A percentile compares a stretch with the other conserved stretches of the same genome.
These are phyloP conservation scores for Pachydiplax longipennis DNA, from an alignment of 2,888 invertebrate species.

Conservation along the genomic window DNA sequence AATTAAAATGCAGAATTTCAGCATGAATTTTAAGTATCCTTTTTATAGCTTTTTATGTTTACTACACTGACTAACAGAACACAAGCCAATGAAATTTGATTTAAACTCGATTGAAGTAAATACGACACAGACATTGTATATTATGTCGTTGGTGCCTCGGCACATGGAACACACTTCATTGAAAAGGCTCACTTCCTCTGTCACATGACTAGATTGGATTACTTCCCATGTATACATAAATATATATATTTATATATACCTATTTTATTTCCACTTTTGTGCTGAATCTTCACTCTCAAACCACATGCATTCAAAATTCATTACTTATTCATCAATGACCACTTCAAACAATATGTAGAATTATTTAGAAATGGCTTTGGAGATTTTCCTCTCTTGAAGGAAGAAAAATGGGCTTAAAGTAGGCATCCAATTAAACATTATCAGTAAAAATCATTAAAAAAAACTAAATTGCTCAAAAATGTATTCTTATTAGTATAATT, in stretches of 20 bases:
- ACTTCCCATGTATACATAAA: constrained; percentile 37
- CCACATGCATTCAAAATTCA: constrained; percentile 38
- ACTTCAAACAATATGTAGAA: constrained; percentile 41
- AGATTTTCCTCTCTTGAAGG: constrained; percentile 23
- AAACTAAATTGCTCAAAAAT: constrained; percentile 21
- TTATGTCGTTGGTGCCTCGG: constrained; percentile 40
- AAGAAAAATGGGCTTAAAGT: constrained; percentile 21
- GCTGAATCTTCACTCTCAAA: constrained; percentile 25
- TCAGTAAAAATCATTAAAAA: neutral
- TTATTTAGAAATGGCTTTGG: constrained; percentile 36
- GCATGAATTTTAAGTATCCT: constrained; percentile 45
- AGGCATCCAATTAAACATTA: constrained; percentile 26
- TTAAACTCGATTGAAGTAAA: constrained; percentile 42
- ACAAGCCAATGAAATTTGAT: constrained; percentile 44
- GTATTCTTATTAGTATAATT: constrained; percentile 19
- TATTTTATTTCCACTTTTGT: constrained; percentile 27
- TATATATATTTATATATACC: constrained; percentile 41
- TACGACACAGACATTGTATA: constrained; percentile 39
- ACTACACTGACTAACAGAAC: constrained; percentile 45
- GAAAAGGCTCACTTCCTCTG: constrained; percentile 44
- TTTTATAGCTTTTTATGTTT: constrained; percentile 45
- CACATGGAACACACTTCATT: constrained; percentile 37
- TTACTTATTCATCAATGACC: constrained; percentile 24
- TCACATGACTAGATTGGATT: constrained; percentile 42
- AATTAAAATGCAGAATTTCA: constrained; percentile 42